Percentiles rank a stretch among this genome's conserved stretches.
Conservation (phyloP, 1,140 invertebrate genomes). For the Chelonus insularis region DNA sequence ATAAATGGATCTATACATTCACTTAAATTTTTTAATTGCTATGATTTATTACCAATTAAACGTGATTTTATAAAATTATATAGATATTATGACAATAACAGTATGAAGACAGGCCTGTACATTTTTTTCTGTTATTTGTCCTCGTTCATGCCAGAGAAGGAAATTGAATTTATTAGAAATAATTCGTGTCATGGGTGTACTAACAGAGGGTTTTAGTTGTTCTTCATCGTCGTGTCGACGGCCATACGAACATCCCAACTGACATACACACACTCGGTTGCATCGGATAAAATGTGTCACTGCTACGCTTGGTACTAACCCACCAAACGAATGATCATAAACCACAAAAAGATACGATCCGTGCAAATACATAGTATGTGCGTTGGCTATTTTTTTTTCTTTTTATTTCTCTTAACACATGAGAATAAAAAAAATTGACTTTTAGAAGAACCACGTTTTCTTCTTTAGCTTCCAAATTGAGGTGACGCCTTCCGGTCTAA, state of each 20-base stretch:
- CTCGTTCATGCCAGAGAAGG: neutral
- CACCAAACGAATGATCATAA: constrained; percentile 15
- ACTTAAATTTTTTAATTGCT: no score
- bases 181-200: constrained; percentile 8
- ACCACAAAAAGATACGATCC: constrained; percentile 13
- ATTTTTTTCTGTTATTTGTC: neutral
- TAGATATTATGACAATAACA: no score
- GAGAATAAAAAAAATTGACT: constrained; percentile 4
- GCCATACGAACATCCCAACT: constrained; percentile 6
- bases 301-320: neutral
- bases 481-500: neutral
- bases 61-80: no score
- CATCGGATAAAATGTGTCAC: constrained; percentile 1
- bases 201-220: neutral
- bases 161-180: constrained; percentile 17
- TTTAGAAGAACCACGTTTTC: neutral
- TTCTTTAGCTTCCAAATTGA: neutral
- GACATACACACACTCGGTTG: constrained; percentile 1
- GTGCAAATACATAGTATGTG: constrained; percentile 19
- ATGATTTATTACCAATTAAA: no score
- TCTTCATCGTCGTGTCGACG: constrained; percentile 10
- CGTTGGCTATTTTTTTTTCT: neutral
- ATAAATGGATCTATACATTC: no score
- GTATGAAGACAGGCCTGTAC: no score
- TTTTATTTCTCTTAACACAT: neutral